These are phyloP conservation scores for Tribolium madens DNA, from an alignment of 1,140 invertebrate species.

Conservation along the genomic window DNA sequence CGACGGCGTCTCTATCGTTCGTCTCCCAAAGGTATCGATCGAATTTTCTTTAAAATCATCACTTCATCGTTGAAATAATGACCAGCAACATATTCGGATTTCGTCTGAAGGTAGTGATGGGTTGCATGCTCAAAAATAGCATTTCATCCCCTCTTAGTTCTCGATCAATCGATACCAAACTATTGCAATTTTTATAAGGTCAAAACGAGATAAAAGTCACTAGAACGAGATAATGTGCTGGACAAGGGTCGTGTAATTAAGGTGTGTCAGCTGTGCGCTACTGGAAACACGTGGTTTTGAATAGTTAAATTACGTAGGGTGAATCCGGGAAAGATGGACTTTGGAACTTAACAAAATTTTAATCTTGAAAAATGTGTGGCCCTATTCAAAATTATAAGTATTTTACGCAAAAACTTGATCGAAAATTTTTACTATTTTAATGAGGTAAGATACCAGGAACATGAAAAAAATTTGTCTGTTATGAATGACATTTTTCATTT, in stretches of 20 bases:
- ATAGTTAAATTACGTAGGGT: too few relatives aligned
- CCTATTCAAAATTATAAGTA: too few relatives aligned
- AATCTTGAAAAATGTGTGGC: too few relatives aligned
- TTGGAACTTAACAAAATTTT: too few relatives aligned
- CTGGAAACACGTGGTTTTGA: not conserved
- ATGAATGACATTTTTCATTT: too few relatives aligned
- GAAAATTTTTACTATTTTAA: too few relatives aligned
- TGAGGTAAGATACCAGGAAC: too few relatives aligned
- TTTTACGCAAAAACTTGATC: too few relatives aligned
- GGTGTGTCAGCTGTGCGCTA: not conserved
- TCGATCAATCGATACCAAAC: constrained; percentile 19
- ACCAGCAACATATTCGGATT: constrained; percentile 56
- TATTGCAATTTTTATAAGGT: constrained; percentile 33
- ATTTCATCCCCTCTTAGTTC: not conserved
- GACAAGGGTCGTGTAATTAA: not conserved
- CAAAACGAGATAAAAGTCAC: not conserved
- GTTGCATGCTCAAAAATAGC: constrained; percentile 10
- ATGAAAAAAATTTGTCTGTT: too few relatives aligned
- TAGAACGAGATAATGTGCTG: constrained; percentile 1
- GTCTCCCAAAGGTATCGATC: constrained; percentile 11
- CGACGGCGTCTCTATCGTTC: constrained; percentile 1
- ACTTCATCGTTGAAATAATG: constrained; percentile 41
- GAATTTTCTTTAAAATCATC: constrained; percentile 1
- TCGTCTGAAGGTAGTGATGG: constrained; percentile 51
- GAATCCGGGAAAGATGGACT: too few relatives aligned